Base-by-base conservation (phyloP, 2,797 vertebrate species). In the Myiotriccus ornatus region DNA sequence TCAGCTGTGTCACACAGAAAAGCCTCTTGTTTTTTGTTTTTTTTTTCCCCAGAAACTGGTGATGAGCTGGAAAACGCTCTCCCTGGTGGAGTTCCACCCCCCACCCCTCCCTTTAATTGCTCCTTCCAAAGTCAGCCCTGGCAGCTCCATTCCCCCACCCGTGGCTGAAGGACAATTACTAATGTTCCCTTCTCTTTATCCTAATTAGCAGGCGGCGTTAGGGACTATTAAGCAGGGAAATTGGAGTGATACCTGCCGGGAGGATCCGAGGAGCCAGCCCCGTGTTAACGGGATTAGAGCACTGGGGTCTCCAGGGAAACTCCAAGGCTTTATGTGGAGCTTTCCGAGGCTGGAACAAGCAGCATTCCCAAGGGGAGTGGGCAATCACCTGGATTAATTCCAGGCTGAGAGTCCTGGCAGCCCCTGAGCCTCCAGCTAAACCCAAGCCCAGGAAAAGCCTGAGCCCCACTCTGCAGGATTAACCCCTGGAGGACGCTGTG, bases 191-290 rank as follows among this genome's bases (percentile, higher is more conserved):
- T 84, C 91, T 87, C 44, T 73, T 93, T 80, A 89, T 87, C 91
- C 89, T 95, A 94, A 97, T 97, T 96, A 96, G 81, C 93, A 76
- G 79, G 73, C 92, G 12, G 76, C 56, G 22, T 75, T 73, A 52
- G 92, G 92, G 91, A 84, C 57, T 49, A 90, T 89, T 89, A 93
- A 93, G 74, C 65, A 89, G 93, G 77, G n/a, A 46, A 95, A 94
- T 63, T 23, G 89, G 74, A 92, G 84, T 20, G 75, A 71, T 93
- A 73, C 84, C 89, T 70, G 43, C 85, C 91, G 14, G 60, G 39
- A 79, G 91, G 82, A 79, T 12, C 50, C 7, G 50, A 92, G 93
- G 90, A 89, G 77, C 90, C 30, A 25, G 82, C 69, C 88, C 83
- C 8, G 37, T 0, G 24, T 43, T 95, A 78, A 95, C 92, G n/a